Conservation (phyloP, 92 coral and sea anemone genomes). For the Muricea muricata region DNA sequence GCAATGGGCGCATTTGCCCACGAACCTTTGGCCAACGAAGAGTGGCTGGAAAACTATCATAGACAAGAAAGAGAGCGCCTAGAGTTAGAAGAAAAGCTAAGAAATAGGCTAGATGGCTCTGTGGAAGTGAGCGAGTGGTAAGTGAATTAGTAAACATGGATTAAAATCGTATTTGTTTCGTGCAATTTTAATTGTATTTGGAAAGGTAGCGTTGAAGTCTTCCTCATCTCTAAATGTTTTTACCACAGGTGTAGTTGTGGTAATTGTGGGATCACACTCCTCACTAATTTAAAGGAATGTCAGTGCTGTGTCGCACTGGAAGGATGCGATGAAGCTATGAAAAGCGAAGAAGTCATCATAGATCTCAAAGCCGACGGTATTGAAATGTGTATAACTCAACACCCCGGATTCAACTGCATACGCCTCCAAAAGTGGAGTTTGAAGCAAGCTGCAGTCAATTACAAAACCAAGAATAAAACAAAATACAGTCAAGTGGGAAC, state of each 20-base stretch:
- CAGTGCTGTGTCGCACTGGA: no score
- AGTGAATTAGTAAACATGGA: not conserved
- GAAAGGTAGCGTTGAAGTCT: not conserved
- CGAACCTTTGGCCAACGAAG: slow-evolving; percentile 58
- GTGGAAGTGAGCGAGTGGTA: slow-evolving; percentile 51
- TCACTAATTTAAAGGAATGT: not conserved
- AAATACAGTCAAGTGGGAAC: no score
- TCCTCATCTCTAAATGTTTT: not conserved
- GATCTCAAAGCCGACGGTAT: no score
- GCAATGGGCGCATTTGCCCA: slow-evolving; percentile 14
- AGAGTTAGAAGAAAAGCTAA: slow-evolving; percentile 47
- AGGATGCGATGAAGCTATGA: no score
- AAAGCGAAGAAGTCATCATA: no score
- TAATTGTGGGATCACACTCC: not conserved
- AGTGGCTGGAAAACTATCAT: slow-evolving; percentile 44
- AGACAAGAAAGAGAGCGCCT: slow-evolving; percentile 27
- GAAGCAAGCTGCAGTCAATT: no score
- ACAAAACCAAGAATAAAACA: no score
- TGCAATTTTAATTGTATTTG: not conserved
- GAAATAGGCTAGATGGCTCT: slow-evolving; percentile 35
- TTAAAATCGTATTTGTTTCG: not conserved
- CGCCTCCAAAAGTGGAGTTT: no score
- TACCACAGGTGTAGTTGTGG: not conserved
- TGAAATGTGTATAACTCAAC: no score
- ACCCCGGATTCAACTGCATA: no score